phyloP scores from a whole-genome alignment of 2,797 vertebrate species.

The Molossus molossus region DNA sequence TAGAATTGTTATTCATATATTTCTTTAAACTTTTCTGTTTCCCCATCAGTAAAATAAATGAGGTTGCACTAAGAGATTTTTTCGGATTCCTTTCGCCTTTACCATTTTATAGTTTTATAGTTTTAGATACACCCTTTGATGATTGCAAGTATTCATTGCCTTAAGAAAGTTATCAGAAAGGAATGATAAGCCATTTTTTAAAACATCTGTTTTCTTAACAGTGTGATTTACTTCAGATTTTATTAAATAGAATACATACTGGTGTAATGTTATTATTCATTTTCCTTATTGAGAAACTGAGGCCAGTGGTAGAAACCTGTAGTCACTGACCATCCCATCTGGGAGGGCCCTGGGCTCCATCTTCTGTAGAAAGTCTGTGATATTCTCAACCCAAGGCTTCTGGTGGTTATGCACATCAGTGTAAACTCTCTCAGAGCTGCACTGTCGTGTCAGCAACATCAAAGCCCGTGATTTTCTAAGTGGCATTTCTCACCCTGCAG shows the following conservation, averaged over 20 bases:
- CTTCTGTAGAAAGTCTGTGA: neutral
- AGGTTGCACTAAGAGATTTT: neutral
- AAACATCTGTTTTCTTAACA: neutral
- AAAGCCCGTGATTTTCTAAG: neutral
- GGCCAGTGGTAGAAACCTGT: neutral
- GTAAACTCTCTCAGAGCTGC: neutral
- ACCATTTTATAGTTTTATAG: neutral
- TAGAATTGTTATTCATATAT: neutral
- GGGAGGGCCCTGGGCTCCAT: neutral
- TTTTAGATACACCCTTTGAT: slow-evolving; percentile 1
- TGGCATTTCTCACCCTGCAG: slow-evolving; percentile 8
- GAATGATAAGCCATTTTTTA: neutral
- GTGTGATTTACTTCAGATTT: slow-evolving; percentile 9
- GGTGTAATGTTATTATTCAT: neutral
- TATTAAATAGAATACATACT: neutral
- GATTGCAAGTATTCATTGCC: neutral
- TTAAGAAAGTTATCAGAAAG: neutral
- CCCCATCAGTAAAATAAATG: neutral
- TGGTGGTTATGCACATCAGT: neutral
- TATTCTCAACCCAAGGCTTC: neutral
- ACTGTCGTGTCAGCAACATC: neutral
- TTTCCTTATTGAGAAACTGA: slow-evolving; percentile 48
- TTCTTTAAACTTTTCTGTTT: neutral
- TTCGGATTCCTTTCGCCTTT: neutral
- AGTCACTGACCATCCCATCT: neutral